A percentile compares a stretch with the other conserved stretches of the same genome.
phyloP scores from a whole-genome alignment of 2,888 invertebrate genomes.

The Sinhomidia bicolor region DNA sequence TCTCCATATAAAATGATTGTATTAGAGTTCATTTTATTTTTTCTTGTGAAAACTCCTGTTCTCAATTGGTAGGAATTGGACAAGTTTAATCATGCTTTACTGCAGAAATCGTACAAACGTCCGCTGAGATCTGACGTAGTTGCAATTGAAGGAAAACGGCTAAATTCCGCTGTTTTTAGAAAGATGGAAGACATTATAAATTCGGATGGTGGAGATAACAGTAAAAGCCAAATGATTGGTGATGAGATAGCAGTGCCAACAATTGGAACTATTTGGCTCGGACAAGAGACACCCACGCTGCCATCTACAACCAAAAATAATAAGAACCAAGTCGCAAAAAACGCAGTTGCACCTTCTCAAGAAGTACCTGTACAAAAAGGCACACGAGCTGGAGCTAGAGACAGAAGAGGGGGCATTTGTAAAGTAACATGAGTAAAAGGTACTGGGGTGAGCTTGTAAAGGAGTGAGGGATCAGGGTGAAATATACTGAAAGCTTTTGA shows the following conservation, averaged over 20 bases:
- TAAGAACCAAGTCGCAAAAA: neutral
- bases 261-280: constrained; percentile 36
- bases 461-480: too few species aligned
- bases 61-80: constrained; percentile 40
- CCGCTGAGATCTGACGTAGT: constrained; percentile 30
- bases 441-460: too few species aligned
- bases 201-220: neutral
- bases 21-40: too few species aligned
- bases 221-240: neutral
- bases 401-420: constrained; percentile 24
- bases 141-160: neutral
- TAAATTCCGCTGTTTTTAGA: neutral
- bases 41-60: neutral
- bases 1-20: too few species aligned
- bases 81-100: neutral
- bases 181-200: neutral
- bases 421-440: constrained; percentile 40
- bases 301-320: neutral
- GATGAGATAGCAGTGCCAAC: neutral
- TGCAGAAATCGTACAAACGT: constrained; percentile 12
- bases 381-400: neutral
- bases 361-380: neutral
- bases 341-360: constrained; percentile 13
- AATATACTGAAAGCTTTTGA: too few species aligned
- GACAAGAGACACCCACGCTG: neutral